Percentiles rank a stretch among this genome's conserved stretches.
phyloP scores from a whole-genome alignment of 2,113 vertebrate genomes.

The Lophura nycthemera region DNA sequence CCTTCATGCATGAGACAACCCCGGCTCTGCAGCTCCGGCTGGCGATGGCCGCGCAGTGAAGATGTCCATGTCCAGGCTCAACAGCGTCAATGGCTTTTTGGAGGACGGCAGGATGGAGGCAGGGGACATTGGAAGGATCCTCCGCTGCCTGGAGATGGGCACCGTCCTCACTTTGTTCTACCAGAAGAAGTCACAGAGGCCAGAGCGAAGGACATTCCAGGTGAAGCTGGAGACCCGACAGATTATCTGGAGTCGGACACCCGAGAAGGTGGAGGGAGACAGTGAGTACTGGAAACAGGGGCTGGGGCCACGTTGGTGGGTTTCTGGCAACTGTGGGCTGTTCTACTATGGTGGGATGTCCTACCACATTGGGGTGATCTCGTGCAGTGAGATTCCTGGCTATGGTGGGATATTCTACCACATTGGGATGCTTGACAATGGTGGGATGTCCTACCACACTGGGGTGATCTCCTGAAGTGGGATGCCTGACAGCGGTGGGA shows the following conservation, averaged over 20 bases:
- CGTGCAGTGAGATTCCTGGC: no score
- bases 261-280: constrained; percentile 85
- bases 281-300: constrained; percentile 69
- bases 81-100: constrained; percentile 81
- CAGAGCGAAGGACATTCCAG: constrained; percentile 87
- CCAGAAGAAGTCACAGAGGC: constrained; percentile 88
- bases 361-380: fast-evolving
- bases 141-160: constrained; percentile 84
- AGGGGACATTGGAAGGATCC: constrained; percentile 77
- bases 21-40: neutral
- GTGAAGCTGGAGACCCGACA: constrained; percentile 81
- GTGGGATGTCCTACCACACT: fast-evolving
- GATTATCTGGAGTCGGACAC: constrained; percentile 83
- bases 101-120: constrained; percentile 77
- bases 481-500: fast-evolving
- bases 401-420: neutral
- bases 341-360: fast-evolving
- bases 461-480: neutral
- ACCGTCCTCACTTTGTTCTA: constrained; percentile 87
- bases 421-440: no score
- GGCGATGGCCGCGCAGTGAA: constrained; percentile 75
- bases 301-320: neutral
- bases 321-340: fast-evolving
- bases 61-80: constrained; percentile 84
- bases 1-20: constrained; percentile 52